These are phyloP conservation scores for Pongo abelii DNA, from an alignment of 2,113 vertebrate genomes.

Conservation along the genomic window DNA sequence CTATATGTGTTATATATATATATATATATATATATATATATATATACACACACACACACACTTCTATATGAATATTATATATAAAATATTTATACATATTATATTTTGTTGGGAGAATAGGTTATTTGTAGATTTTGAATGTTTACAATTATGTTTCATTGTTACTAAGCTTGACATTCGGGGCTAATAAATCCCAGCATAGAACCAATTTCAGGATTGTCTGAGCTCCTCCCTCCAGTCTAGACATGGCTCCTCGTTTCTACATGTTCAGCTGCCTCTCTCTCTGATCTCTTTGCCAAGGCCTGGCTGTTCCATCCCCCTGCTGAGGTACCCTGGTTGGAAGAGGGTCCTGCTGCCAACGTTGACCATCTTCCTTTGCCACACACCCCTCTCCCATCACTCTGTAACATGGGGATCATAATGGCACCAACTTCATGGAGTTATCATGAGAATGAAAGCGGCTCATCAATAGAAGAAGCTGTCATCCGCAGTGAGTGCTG, in stretches of 20 bases:
- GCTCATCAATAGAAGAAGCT: not conserved
- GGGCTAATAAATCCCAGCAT: not conserved
- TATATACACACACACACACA: too few species aligned
- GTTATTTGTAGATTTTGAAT: not conserved
- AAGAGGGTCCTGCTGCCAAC: not conserved
- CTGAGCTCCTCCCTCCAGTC: not conserved
- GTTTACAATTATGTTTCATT: not conserved
- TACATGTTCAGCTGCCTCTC: not conserved
- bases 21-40: too few species aligned
- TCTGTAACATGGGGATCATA: accelerated
- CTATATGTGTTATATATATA: not conserved
- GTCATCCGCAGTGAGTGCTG: accelerated
- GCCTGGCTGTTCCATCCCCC: not conserved
- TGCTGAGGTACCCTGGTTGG: not conserved
- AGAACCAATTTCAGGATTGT: not conserved
- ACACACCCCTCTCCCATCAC: not conserved
- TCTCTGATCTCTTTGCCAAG: not conserved
- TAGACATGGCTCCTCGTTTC: not conserved
- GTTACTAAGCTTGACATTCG: not conserved
- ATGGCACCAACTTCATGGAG: not conserved
- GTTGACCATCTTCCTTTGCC: not conserved
- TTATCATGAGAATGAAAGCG: not conserved
- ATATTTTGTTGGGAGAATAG: not conserved
- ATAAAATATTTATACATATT: not conserved
- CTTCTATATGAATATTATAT: not conserved